A percentile compares a stretch with the other conserved stretches of the same genome.
Conservation (phyloP, 2,888 invertebrate genomes). For the Drosophila anomalata region DNA sequence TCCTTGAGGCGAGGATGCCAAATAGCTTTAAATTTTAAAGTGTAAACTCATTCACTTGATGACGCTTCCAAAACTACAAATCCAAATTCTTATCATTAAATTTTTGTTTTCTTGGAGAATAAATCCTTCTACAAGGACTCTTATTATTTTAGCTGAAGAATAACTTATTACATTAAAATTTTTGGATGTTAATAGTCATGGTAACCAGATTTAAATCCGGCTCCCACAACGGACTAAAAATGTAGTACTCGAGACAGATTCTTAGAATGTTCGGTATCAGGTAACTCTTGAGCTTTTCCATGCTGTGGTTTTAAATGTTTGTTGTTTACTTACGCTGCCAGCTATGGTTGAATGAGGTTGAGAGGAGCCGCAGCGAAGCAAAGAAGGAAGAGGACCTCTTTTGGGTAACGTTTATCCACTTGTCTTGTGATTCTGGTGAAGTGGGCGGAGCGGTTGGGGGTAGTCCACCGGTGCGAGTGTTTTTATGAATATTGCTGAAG, state of each 20-base stretch:
- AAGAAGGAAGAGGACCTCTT: constrained; percentile 46
- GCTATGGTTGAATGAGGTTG: constrained; percentile 27
- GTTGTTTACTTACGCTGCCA: constrained; percentile 62
- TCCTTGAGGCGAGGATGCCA: background rate
- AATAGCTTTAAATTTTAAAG: no score
- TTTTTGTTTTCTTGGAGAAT: no score
- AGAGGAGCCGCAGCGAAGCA: background rate
- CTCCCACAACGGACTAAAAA: background rate
- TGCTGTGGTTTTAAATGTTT: constrained; percentile 72
- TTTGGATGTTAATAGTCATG: background rate
- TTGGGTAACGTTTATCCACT: constrained; percentile 76
- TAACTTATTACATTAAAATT: background rate
- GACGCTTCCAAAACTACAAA: no score
- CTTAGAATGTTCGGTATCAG: constrained; percentile 55
- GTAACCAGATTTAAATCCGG: background rate
- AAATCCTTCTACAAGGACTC: no score
- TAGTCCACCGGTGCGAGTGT: constrained; percentile 4
- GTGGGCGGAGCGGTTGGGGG: constrained; percentile 52
- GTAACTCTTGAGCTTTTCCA: constrained; percentile 72
- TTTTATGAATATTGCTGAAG: constrained; percentile 63
- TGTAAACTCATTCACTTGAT: no score
- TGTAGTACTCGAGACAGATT: constrained; percentile 1
- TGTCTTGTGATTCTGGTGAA: constrained; percentile 78
- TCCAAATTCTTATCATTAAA: no score
- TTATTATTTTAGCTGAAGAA: no score